Percentiles rank a stretch among this genome's conserved stretches.
Evolutionary conservation across 1,140 invertebrate genomes (phyloP).

Genomic region (Asbolus verrucosus): DNA sequence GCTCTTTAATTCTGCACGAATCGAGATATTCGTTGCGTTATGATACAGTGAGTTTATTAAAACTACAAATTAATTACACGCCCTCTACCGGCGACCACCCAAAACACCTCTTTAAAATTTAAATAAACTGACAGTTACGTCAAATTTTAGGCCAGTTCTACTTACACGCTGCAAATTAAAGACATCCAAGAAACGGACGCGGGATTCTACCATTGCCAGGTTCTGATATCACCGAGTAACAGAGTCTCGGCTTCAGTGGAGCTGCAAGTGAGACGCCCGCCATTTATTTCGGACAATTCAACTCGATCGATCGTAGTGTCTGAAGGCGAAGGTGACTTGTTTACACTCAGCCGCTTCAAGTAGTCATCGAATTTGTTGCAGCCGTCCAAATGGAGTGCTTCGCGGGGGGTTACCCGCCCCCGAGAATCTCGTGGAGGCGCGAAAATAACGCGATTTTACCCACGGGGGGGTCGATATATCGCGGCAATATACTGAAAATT

Average conservation of each 20-base stretch:
- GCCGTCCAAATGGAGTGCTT: constrained; percentile 88
- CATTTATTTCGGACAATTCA: constrained; percentile 93
- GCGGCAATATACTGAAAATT: constrained; percentile 89
- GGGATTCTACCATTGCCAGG: constrained; percentile 88
- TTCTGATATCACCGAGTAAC: constrained; percentile 82
- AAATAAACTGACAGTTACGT: background rate
- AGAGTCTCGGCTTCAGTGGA: constrained; percentile 86
- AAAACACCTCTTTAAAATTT: too few relatives aligned
- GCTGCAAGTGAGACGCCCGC: constrained; percentile 85
- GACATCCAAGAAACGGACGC: constrained; percentile 95
- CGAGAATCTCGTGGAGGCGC: constrained; percentile 89
- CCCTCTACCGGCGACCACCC: too few relatives aligned
- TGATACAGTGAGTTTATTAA: constrained; percentile 73
- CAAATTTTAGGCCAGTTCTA: constrained; percentile 60
- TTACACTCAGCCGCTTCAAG: too few relatives aligned
- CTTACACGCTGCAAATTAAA: constrained; percentile 77
- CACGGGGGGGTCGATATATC: constrained; percentile 84
- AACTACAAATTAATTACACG: background rate
- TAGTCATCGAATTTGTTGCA: too few relatives aligned
- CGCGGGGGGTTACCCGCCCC: constrained; percentile 83
- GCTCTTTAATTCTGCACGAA: constrained; percentile 85
- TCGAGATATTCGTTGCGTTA: constrained; percentile 87
- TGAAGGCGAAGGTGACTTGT: constrained; percentile 74
- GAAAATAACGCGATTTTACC: constrained; percentile 94
- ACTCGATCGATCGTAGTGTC: constrained; percentile 87